Percentiles rank a stretch among this genome's conserved stretches.
Evolutionary conservation across 2,113 vertebrate genomes (phyloP).

Genomic region (Morone saxatilis): DNA sequence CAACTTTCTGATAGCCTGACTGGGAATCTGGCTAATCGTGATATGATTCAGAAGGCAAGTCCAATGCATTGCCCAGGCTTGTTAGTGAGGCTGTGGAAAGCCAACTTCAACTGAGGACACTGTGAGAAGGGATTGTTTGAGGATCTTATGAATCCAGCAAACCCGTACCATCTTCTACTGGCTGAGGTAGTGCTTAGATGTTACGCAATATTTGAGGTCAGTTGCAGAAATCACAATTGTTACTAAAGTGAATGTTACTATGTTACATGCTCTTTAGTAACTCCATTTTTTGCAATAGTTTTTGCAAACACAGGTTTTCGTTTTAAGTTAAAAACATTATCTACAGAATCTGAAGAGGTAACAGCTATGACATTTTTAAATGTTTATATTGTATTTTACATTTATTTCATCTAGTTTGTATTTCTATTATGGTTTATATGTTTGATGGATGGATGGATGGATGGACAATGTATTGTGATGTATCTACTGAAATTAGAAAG

Average conservation of each 20-base stretch:
- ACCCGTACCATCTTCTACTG: neutral
- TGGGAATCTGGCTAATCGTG: slow-evolving; percentile 41
- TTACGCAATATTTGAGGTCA: neutral
- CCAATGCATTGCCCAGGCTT: slow-evolving; percentile 13
- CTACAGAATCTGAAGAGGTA: no score
- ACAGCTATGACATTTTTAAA: no score
- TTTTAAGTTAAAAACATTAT: neutral
- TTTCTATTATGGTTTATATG: no score
- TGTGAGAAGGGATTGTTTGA: neutral
- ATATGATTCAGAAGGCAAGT: slow-evolving; percentile 13
- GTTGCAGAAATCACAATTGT: slow-evolving; percentile 5
- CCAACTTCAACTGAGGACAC: neutral
- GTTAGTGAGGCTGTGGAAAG: neutral
- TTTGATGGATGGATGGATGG: no score
- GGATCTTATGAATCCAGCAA: neutral
- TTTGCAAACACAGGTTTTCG: neutral
- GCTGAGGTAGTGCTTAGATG: neutral
- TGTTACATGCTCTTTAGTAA: neutral
- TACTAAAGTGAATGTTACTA: neutral
- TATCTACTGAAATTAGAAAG: no score
- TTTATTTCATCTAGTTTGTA: no score
- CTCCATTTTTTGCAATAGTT: neutral
- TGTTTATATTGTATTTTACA: no score
- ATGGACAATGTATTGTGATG: no score
- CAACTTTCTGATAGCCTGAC: slow-evolving; percentile 38